These are phyloP conservation scores for Pterostichus niger DNA, from an alignment of 2,888 invertebrate genomes.

Conservation along the genomic window DNA sequence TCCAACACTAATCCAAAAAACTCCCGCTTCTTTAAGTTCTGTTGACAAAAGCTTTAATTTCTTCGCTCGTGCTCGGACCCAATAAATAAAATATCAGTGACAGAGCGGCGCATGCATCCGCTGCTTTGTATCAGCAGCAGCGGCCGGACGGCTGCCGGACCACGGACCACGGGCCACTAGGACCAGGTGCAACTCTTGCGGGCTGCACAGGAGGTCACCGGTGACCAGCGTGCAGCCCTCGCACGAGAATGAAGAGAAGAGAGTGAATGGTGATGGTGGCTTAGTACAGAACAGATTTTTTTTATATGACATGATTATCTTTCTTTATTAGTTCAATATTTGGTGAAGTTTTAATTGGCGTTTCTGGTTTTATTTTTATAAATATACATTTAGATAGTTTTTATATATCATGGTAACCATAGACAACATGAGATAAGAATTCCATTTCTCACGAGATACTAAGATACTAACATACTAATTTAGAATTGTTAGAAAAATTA, in stretches of 20 bases:
- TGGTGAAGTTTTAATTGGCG: no score
- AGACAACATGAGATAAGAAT: no score
- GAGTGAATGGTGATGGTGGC: not conserved
- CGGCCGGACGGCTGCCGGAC: slow-evolving; percentile 4
- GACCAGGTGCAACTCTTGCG: not conserved
- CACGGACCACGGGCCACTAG: slow-evolving; percentile 19
- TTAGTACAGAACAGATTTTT: not conserved
- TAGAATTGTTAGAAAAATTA: no score
- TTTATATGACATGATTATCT: no score
- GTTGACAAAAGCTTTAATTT: slow-evolving; percentile 61
- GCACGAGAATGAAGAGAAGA: not conserved
- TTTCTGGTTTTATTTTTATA: no score
- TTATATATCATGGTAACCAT: no score
- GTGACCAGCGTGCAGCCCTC: slow-evolving; percentile 23
- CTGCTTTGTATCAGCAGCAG: slow-evolving; percentile 68
- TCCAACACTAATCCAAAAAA: slow-evolving; percentile 24
- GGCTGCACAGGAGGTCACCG: slow-evolving; percentile 10
- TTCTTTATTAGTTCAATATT: no score
- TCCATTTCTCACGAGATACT: no score
- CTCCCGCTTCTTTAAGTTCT: not conserved
- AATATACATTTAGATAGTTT: no score
- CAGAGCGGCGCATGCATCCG: slow-evolving; percentile 74
- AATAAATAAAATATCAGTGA: slow-evolving; percentile 77
- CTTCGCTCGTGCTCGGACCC: slow-evolving; percentile 68
- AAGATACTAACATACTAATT: no score